These are phyloP conservation scores for Rhinichthys osculus DNA, from an alignment of 2,797 vertebrate species.

Conservation along the genomic window DNA sequence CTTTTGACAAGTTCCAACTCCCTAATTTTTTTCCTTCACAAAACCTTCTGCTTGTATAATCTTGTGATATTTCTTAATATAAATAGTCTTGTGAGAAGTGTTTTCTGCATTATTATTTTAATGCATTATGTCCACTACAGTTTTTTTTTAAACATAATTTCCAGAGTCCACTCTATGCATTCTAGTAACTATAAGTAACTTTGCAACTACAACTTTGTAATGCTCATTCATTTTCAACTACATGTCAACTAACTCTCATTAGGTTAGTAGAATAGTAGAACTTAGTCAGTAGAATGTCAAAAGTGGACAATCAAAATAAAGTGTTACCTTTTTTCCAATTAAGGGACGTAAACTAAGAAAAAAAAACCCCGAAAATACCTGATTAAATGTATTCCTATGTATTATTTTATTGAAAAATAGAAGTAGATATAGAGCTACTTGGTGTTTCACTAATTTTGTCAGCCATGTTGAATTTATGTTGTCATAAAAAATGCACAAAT, in stretches of 20 bases:
- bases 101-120: neutral
- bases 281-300: too few relatives aligned
- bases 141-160: neutral
- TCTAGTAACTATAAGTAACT: neutral
- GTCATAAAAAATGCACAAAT: too few relatives aligned
- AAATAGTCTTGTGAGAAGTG: constrained; percentile 11
- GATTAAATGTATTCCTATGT: too few relatives aligned
- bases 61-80: constrained; percentile 7
- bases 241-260: neutral
- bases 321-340: too few relatives aligned
- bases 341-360: too few relatives aligned
- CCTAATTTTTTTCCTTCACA: constrained; percentile 36
- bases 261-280: too few relatives aligned
- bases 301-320: too few relatives aligned
- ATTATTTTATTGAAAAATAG: too few relatives aligned
- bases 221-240: neutral
- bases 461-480: too few relatives aligned
- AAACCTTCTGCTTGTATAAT: constrained; percentile 26
- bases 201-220: neutral
- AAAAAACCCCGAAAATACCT: too few relatives aligned
- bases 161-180: neutral
- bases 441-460: too few relatives aligned
- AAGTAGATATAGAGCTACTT: too few relatives aligned
- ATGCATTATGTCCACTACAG: neutral
- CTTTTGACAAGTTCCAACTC: constrained; percentile 38